Evolutionary conservation across 2,888 invertebrate genomes (phyloP).

Genomic region (Calameuta idolon): DNA sequence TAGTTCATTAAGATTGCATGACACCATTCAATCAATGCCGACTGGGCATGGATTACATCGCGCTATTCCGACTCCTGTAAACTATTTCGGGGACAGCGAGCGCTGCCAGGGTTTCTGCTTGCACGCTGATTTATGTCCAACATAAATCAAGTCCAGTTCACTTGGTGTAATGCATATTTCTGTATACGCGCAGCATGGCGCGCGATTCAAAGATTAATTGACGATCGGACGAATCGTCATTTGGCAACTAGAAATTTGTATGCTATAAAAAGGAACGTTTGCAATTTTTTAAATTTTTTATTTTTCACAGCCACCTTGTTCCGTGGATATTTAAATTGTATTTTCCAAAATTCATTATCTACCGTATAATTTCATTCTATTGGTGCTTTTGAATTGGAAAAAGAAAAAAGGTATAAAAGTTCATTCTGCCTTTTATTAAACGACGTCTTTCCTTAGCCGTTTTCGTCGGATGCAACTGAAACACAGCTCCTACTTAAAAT

Average conservation of each 20-base stretch:
- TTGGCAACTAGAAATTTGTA: neutral
- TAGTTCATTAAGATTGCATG: conserved; percentile 35
- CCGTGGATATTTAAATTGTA: neutral
- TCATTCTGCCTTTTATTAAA: neutral
- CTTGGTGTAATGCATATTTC: conserved; percentile 52
- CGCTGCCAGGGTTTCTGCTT: conserved; percentile 45
- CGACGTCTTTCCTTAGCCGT: neutral
- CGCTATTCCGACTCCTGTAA: conserved; percentile 41
- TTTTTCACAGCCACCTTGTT: neutral
- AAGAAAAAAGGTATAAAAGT: neutral
- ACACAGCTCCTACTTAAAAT: neutral
- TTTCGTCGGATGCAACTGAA: neutral
- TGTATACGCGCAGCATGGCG: conserved; percentile 25
- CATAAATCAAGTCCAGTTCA: conserved; percentile 52
- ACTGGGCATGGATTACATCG: conserved; percentile 31
- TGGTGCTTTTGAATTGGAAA: neutral
- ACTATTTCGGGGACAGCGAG: conserved; percentile 55
- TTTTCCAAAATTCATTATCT: neutral
- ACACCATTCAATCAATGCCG: conserved; percentile 47
- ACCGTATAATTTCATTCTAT: neutral
- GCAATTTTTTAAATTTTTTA: neutral
- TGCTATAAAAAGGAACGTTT: neutral
- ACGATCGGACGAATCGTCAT: neutral
- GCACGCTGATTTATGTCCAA: conserved; percentile 48
- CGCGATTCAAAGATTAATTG: conserved; percentile 4